Conservation (phyloP, 2,113 vertebrate species). For the Anolis sagrei region DNA sequence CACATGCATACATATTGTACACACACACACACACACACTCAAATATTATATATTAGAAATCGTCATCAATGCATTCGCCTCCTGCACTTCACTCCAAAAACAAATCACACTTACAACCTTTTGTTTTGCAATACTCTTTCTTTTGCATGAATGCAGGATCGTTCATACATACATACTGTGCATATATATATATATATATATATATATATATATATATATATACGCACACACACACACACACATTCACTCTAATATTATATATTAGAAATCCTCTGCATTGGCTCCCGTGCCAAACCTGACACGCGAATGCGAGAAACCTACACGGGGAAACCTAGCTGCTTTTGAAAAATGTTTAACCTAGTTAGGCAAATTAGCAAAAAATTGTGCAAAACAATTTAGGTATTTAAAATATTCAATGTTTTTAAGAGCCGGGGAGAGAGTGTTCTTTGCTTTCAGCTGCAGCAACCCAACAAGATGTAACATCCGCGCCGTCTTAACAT, state of each 20-base stretch:
- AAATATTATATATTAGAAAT: no score
- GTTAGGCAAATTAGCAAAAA: conserved; percentile 89
- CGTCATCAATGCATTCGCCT: no score
- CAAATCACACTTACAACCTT: background rate
- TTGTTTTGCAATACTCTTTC: background rate
- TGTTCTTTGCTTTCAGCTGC: conserved; percentile 88
- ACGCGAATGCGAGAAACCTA: conserved; percentile 78
- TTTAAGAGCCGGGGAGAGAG: conserved; percentile 85
- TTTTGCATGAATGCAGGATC: background rate
- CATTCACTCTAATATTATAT: background rate
- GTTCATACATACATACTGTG: background rate
- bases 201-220: background rate
- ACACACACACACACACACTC: no score
- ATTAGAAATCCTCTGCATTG: background rate
- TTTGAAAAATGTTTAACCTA: conserved; percentile 86
- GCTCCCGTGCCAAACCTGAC: conserved; percentile 65
- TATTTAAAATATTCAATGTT: conserved; percentile 90
- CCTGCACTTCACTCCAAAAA: background rate
- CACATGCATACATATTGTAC: no score
- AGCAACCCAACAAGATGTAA: conserved; percentile 89
- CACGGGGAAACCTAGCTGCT: conserved; percentile 79
- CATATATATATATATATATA: background rate
- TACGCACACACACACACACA: no score
- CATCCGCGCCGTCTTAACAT: conserved; percentile 87
- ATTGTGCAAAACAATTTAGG: conserved; percentile 89